These are phyloP conservation scores for Tenthredo scrophulariae DNA, from an alignment of 2,888 invertebrate genomes.

Conservation along the genomic window DNA sequence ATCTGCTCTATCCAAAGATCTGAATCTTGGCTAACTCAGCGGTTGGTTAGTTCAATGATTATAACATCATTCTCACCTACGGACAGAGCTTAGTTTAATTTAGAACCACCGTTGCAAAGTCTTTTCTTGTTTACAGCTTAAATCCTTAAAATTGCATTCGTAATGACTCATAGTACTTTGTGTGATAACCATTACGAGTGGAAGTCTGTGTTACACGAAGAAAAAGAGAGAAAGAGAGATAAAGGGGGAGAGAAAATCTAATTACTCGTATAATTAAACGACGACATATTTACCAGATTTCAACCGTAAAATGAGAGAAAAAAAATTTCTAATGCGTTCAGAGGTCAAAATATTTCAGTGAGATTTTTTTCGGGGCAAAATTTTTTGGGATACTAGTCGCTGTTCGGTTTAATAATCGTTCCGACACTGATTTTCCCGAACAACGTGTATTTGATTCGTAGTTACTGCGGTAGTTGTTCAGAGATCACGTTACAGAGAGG, in stretches of 20 bases:
- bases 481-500: neutral
- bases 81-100: neutral
- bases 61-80: slow-evolving; percentile 9
- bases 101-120: neutral
- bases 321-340: neutral
- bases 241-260: neutral
- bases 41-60: slow-evolving; percentile 25
- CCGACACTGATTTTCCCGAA: neutral
- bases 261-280: slow-evolving; percentile 11
- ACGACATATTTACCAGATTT: neutral
- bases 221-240: neutral
- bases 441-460: too few species aligned
- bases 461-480: neutral
- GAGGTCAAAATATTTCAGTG: neutral
- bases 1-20: slow-evolving; percentile 49
- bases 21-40: slow-evolving; percentile 44
- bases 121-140: neutral
- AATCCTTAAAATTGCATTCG: neutral
- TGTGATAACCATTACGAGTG: neutral
- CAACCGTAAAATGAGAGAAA: neutral
- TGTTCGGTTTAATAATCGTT: too few species aligned
- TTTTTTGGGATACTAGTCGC: too few species aligned
- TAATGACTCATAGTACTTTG: neutral
- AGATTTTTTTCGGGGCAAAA: neutral
- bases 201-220: neutral